These are phyloP conservation scores for Merops nubicus DNA, from an alignment of 2,113 vertebrate species.

Conservation along the genomic window DNA sequence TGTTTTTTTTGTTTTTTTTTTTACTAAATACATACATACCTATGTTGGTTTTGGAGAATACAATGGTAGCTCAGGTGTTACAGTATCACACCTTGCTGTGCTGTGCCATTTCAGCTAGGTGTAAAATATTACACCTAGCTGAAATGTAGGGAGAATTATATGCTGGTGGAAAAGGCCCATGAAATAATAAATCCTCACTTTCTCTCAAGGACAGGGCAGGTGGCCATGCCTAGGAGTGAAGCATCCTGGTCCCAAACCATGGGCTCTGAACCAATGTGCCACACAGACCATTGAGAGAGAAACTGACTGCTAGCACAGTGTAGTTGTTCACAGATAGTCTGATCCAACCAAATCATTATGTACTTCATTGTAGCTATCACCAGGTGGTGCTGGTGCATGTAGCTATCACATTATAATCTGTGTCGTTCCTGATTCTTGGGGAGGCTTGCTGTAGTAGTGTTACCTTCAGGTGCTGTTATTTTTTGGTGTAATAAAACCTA, in stretches of 20 bases:
- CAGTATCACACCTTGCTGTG: accelerated
- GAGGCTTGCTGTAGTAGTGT: background rate
- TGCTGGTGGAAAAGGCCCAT: background rate
- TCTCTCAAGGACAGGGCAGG: accelerated
- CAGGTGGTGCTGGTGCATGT: background rate
- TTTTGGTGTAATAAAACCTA: background rate
- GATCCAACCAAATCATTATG: background rate
- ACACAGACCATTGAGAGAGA: accelerated
- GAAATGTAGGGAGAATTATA: background rate
- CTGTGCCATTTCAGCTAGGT: too few species aligned
- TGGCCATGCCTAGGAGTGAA: background rate
- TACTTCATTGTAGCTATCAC: background rate
- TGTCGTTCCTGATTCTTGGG: background rate
- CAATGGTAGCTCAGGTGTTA: background rate
- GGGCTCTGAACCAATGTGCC: accelerated
- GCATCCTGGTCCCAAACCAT: accelerated
- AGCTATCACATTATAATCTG: accelerated
- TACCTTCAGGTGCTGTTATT: background rate
- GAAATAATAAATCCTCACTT: background rate
- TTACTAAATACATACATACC: background rate
- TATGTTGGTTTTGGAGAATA: background rate
- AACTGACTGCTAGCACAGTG: background rate
- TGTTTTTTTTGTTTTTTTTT: too few species aligned
- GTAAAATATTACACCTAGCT: accelerated
- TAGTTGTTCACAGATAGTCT: background rate